Conservation (phyloP, 1,140 invertebrate species). For the Chrysoperla carnea region DNA sequence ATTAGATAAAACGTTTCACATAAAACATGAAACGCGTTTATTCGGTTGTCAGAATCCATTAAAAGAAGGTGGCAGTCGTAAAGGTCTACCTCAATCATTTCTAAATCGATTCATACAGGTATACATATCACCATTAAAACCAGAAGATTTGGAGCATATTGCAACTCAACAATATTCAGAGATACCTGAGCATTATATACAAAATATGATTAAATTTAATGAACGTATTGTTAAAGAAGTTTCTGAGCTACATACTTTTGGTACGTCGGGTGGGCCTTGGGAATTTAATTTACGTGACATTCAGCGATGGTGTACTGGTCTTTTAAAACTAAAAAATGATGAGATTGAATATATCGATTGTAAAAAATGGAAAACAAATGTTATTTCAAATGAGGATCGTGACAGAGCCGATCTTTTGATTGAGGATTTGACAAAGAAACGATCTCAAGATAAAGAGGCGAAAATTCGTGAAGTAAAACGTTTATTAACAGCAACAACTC, state of each 20-base stretch:
- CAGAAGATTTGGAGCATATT: slow-evolving; percentile 56
- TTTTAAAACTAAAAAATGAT: slow-evolving; percentile 5
- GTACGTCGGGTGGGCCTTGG: slow-evolving; percentile 69
- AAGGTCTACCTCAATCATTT: slow-evolving; percentile 93
- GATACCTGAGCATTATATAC: slow-evolving; percentile 34
- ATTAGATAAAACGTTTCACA: slow-evolving; percentile 68
- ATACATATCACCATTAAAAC: slow-evolving; percentile 63
- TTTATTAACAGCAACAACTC: not conserved
- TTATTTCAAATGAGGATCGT: not conserved
- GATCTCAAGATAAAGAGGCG: not conserved
- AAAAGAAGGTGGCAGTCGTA: slow-evolving; percentile 86
- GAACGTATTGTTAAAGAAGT: slow-evolving; percentile 42
- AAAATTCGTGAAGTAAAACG: not conserved
- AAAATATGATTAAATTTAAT: slow-evolving; percentile 70
- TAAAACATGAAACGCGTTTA: slow-evolving; percentile 61
- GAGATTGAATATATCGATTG: slow-evolving; percentile 4
- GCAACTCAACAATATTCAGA: slow-evolving; percentile 32
- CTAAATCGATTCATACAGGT: slow-evolving; percentile 97
- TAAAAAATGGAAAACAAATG: not conserved
- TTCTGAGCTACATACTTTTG: slow-evolving; percentile 43
- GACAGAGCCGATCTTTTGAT: not conserved
- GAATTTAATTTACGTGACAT: slow-evolving; percentile 96
- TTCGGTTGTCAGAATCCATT: slow-evolving; percentile 98
- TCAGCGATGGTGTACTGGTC: slow-evolving; percentile 74
- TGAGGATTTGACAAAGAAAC: not conserved